Conservation (phyloP, 2,797 vertebrate genomes). For the Phalloptychus januarius region DNA sequence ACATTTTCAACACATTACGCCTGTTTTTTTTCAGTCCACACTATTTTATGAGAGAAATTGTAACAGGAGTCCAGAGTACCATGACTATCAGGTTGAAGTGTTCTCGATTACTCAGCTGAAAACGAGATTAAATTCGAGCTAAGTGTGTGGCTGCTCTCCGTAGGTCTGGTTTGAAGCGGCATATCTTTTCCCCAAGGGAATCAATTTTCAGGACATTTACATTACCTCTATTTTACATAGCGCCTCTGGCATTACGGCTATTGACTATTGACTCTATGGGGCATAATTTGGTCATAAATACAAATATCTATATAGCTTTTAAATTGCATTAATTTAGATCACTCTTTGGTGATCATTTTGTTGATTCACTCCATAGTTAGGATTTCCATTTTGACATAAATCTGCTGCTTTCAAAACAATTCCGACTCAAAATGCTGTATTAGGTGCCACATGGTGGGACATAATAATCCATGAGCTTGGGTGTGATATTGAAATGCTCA, state of each 20-base stretch:
- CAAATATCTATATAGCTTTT: slow-evolving; percentile 9
- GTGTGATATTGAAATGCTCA: slow-evolving; percentile 37
- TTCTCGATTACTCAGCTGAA: slow-evolving; percentile 70
- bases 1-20: background rate
- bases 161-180: slow-evolving; percentile 61
- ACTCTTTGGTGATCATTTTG: background rate
- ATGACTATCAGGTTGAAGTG: slow-evolving; percentile 72
- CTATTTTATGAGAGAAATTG: slow-evolving; percentile 70
- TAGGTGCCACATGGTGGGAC: slow-evolving; percentile 5
- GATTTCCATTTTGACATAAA: background rate
- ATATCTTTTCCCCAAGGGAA: slow-evolving; percentile 51
- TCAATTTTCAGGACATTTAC: slow-evolving; percentile 45
- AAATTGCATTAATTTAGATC: background rate
- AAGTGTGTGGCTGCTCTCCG: slow-evolving; percentile 70
- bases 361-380: background rate
- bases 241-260: slow-evolving; percentile 42
- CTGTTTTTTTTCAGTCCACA: slow-evolving; percentile 60
- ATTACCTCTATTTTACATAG: slow-evolving; percentile 50
- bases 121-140: slow-evolving; percentile 78
- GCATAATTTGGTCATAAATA: slow-evolving; percentile 15
- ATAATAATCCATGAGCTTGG: slow-evolving; percentile 25
- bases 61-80: slow-evolving; percentile 51
- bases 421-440: background rate
- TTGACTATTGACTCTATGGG: slow-evolving; percentile 51
- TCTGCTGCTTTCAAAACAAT: background rate